Conservation (phyloP, 2,113 vertebrate genomes). For the Zingel zingel region DNA sequence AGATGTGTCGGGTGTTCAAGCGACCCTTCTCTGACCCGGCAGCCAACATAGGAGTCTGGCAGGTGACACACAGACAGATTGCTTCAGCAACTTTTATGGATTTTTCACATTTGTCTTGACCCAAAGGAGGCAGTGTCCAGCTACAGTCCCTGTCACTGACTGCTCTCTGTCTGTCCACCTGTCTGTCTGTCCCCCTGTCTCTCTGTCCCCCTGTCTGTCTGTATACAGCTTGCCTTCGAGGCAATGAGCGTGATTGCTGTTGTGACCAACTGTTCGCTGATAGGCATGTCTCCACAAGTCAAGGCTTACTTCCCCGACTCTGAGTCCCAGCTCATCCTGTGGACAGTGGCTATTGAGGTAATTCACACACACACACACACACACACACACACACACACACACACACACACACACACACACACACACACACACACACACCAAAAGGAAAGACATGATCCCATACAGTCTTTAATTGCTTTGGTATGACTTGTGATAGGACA, state of each 20-base stretch:
- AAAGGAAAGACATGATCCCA: not conserved
- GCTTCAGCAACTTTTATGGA: not conserved
- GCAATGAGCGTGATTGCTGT: constrained; percentile 96
- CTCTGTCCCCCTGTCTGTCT: not conserved
- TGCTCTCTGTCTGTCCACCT: not conserved
- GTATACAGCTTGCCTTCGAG: constrained; percentile 93
- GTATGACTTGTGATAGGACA: not conserved
- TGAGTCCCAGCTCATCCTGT: constrained; percentile 90
- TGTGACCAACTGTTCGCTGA: constrained; percentile 95
- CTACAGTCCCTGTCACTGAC: not conserved
- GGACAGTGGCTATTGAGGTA: constrained; percentile 92
- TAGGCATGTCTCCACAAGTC: constrained; percentile 96
- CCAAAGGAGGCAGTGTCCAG: not conserved
- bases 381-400: not conserved
- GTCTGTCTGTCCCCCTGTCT: no score
- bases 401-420: not conserved
- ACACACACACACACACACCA: not conserved
- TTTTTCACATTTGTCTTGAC: not conserved
- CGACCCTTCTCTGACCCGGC: constrained; percentile 94
- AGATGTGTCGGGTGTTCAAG: constrained; percentile 97
- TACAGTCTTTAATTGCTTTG: not conserved
- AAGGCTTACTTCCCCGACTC: constrained; percentile 89
- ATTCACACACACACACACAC: not conserved
- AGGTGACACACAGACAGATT: constrained; percentile 82
- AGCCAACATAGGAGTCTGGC: constrained; percentile 95